phyloP scores from a whole-genome alignment of 2,797 vertebrate genomes.

The Sebastes minor region DNA sequence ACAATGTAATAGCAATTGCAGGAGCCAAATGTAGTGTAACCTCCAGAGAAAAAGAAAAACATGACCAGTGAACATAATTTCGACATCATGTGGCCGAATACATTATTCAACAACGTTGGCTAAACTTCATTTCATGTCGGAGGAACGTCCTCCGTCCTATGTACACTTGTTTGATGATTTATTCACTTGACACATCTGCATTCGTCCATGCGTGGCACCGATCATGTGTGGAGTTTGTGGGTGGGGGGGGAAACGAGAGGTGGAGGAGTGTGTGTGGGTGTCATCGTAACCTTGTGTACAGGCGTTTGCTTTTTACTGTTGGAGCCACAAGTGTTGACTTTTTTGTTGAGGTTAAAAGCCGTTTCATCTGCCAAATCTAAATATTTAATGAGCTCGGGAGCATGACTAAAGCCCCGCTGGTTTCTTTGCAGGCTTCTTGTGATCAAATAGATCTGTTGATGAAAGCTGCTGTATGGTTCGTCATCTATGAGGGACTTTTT shows the following conservation, averaged over 20 bases:
- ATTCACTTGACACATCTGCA: conserved; percentile 50
- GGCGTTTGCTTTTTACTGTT: conserved; percentile 10
- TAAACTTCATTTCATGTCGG: conserved; percentile 51
- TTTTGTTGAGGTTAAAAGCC: conserved; percentile 30
- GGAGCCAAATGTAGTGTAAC: neutral
- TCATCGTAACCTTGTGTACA: conserved; percentile 15
- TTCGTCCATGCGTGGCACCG: neutral
- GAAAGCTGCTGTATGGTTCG: neutral
- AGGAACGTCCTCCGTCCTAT: conserved; percentile 8
- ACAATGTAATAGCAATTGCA: neutral
- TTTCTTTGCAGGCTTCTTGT: neutral
- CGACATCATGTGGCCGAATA: conserved; percentile 32
- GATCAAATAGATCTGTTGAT: conserved; percentile 21
- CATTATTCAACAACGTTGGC: conserved; percentile 50
- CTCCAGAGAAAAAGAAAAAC: conserved; percentile 9
- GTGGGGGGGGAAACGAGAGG: neutral
- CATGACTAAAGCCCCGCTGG: conserved; percentile 1
- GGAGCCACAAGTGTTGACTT: neutral
- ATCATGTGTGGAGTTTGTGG: neutral
- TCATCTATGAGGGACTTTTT: neutral
- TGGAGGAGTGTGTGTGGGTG: neutral
- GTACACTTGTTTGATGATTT: conserved; percentile 62
- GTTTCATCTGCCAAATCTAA: conserved; percentile 31
- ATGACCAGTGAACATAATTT: conserved; percentile 28
- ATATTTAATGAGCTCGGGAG: conserved; percentile 31